Conservation (phyloP, 2,888 invertebrate genomes). For the Drosophila cognata region DNA sequence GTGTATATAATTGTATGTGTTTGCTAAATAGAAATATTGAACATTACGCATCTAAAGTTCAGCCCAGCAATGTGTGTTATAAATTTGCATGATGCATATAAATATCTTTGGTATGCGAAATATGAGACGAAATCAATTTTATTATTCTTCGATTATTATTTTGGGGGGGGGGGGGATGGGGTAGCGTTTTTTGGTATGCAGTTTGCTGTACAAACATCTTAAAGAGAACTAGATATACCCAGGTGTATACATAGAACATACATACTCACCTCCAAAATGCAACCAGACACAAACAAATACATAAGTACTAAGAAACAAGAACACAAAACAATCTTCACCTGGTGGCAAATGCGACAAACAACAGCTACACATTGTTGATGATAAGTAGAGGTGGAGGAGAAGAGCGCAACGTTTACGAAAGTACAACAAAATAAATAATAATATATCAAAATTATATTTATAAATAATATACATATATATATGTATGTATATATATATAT, state of each 20-base stretch:
- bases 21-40: conserved; percentile 15
- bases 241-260: conserved; percentile 4
- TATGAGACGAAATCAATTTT: conserved; percentile 24
- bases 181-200: conserved; percentile 25
- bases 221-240: conserved; percentile 13
- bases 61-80: conserved; percentile 53
- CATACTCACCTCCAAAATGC: conserved; percentile 50
- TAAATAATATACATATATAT: conserved; percentile 9
- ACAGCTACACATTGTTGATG: conserved; percentile 37
- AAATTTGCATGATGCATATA: conserved; percentile 21
- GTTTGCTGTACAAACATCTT: conserved; percentile 22
- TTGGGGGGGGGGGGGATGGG: neutral
- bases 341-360: conserved; percentile 32
- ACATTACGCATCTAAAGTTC: conserved; percentile 46
- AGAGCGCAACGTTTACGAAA: conserved; percentile 58
- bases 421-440: conserved; percentile 28
- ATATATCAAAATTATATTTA: conserved; percentile 9
- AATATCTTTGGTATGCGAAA: conserved; percentile 58
- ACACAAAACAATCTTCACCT: conserved; percentile 37
- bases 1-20: conserved; percentile 24
- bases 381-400: conserved; percentile 34
- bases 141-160: neutral
- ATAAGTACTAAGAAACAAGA: conserved; percentile 39
- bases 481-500: conserved; percentile 11
- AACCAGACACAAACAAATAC: conserved; percentile 27